Evolutionary conservation across 2,888 invertebrate genomes (phyloP).

Genomic region (Subacronicta megacephala): DNA sequence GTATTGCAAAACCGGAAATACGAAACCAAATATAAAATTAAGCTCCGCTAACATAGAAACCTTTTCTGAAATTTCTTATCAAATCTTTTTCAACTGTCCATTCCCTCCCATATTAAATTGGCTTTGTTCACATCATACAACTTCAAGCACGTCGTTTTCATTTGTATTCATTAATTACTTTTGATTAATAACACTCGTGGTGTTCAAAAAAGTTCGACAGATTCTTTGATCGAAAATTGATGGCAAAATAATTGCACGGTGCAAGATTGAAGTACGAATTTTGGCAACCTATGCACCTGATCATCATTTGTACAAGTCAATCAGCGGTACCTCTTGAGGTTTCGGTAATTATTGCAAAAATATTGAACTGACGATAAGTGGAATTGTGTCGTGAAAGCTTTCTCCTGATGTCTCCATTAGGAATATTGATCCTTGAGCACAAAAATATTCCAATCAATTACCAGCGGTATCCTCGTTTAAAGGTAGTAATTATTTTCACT

Average conservation of each 20-base stretch:
- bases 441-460: neutral
- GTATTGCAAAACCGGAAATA: neutral
- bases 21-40: neutral
- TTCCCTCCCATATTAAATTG: conserved; percentile 28
- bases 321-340: conserved; percentile 53
- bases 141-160: conserved; percentile 25
- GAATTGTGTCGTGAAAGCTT: conserved; percentile 21
- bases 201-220: conserved; percentile 57
- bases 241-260: conserved; percentile 74
- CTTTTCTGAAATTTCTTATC: conserved; percentile 21
- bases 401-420: conserved; percentile 31
- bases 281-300: conserved; percentile 70
- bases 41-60: conserved; percentile 8
- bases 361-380: conserved; percentile 42
- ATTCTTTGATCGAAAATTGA: conserved; percentile 75
- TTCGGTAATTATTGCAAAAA: conserved; percentile 57
- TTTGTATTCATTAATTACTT: conserved; percentile 43
- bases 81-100: conserved; percentile 25
- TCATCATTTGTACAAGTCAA: conserved; percentile 71
- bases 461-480: conserved; percentile 2
- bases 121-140: conserved; percentile 36
- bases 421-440: conserved; percentile 11
- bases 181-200: conserved; percentile 48
- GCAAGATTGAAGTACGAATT: conserved; percentile 60
- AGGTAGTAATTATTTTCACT: conserved; percentile 16